A percentile compares a stretch with the other conserved stretches of the same genome.
Conservation (phyloP, 1,140 invertebrate species). For the Dysdera silvatica region DNA sequence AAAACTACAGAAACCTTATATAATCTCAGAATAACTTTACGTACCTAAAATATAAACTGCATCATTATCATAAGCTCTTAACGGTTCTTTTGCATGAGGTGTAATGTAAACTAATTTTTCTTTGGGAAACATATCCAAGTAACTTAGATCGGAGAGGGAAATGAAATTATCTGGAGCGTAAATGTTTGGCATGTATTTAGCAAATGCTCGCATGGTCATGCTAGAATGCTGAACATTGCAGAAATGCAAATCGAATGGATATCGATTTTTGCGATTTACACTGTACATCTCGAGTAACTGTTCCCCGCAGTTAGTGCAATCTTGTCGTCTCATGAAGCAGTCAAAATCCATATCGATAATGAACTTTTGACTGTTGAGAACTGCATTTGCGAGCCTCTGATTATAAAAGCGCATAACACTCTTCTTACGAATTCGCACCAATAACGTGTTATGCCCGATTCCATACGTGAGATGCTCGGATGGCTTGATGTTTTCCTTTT, state of each 20-base stretch:
- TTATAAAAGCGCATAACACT: conserved; percentile 60
- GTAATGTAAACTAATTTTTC: conserved; percentile 78
- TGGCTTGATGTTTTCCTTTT: conserved; percentile 40
- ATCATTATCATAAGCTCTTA: conserved; percentile 62
- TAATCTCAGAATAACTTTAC: not conserved
- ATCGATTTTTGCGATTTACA: conserved; percentile 56
- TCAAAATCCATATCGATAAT: conserved; percentile 76
- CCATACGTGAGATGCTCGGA: conserved; percentile 47
- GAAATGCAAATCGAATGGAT: conserved; percentile 68
- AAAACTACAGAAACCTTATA: too few species aligned
- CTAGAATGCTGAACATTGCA: conserved; percentile 57
- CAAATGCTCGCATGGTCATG: conserved; percentile 50
- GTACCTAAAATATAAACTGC: conserved; percentile 66
- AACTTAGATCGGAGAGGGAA: conserved; percentile 61
- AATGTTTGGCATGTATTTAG: conserved; percentile 58
- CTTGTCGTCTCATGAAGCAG: conserved; percentile 59
- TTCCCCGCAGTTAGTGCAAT: conserved; percentile 62
- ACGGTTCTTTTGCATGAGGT: conserved; percentile 62
- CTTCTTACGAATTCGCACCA: conserved; percentile 55
- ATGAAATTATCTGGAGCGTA: conserved; percentile 62
- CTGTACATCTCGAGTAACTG: conserved; percentile 63
- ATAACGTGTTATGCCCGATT: conserved; percentile 55
- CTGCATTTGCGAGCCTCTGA: conserved; percentile 54
- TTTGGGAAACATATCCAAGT: conserved; percentile 72
- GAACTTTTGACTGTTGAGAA: conserved; percentile 62